Base-by-base conservation (phyloP, 1,140 invertebrate species). In the Polyergus mexicanus region DNA sequence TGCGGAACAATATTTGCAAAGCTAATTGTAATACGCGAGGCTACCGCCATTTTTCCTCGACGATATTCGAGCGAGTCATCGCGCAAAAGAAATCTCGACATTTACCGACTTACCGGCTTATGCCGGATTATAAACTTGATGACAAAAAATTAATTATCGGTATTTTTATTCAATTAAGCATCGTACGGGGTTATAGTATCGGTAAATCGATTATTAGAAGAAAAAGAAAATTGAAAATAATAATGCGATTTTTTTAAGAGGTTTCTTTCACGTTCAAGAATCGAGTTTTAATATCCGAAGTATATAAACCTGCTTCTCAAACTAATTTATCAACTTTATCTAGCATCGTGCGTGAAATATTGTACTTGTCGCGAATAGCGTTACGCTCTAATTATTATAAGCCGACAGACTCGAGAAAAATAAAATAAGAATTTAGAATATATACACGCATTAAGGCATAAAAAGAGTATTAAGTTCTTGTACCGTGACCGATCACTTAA, bases 1-100 rank as follows among this genome's bases (percentile, higher is more conserved):
- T 25, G 58, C 60, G 62, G 19, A 25, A 60, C n/a, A 83, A 88
- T 88, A 91, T 91, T 89, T 91, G 90, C 90, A 86, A 89, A 91
- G 88, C 88, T 83, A 86, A 89, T 91, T 54, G 63, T 75, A 83
- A 83, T 65, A 80, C 75, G 51, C 56, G 28, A 75, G 28, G 7
- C 25, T 28, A 16, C 25, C 35, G 19, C 19, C 65, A n/a, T n/a
- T 35, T 25, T 13, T 8, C 10, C 16, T 58, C 8, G 19, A 8
- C 38, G 56, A 56, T 41, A 28, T 81, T 62, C 38, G 5, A 62
- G 5, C 47, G n/a, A 80, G 74, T 84, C 74, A 63, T 3, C 25
- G 19, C 6, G 32, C 22, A 10, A 60, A 60, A 25, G 38, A 44
- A 72, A 41, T 16, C 41, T 77, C n/a, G 19, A 72, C 38, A 44